Evolutionary conservation across 2,113 vertebrate species (phyloP).

Genomic region (Butorides virescens): DNA sequence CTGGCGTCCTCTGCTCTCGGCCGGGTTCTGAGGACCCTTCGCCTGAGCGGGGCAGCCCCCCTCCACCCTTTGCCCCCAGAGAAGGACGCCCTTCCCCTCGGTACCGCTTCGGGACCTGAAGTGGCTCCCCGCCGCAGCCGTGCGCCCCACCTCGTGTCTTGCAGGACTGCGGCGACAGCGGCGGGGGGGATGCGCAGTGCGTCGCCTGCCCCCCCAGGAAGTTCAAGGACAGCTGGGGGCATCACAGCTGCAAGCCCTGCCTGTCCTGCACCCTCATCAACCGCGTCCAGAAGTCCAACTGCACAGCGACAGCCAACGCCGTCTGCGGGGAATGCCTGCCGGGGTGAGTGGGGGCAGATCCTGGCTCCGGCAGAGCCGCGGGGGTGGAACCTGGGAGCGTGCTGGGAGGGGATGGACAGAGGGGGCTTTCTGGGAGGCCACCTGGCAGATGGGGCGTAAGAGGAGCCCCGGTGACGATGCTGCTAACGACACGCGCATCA

Average conservation of each 20-base stretch:
- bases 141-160: background rate
- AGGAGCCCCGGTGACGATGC: background rate
- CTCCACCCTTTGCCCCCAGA: background rate
- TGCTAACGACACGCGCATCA: background rate
- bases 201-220: conserved; percentile 70
- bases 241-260: conserved; percentile 79
- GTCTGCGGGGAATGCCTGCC: conserved; percentile 81
- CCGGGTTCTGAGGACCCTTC: background rate
- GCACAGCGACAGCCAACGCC: conserved; percentile 68
- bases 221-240: conserved; percentile 81
- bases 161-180: conserved; percentile 81
- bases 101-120: background rate
- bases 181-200: conserved; percentile 69
- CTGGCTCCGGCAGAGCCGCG: rapidly evolving
- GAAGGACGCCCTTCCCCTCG: rapidly evolving
- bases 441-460: rapidly evolving
- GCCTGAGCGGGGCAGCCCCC: rapidly evolving
- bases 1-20: rapidly evolving
- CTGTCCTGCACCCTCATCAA: conserved; percentile 80
- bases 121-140: rapidly evolving
- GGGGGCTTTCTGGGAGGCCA: background rate
- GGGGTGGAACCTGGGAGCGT: rapidly evolving
- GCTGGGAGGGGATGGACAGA: background rate
- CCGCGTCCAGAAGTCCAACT: conserved; percentile 74
- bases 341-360: conserved; percentile 51